Evolutionary conservation across 1,140 invertebrate genomes (phyloP), one percentile per base, ranked within the genome.

Genomic region (Pissodes strobi): DNA sequence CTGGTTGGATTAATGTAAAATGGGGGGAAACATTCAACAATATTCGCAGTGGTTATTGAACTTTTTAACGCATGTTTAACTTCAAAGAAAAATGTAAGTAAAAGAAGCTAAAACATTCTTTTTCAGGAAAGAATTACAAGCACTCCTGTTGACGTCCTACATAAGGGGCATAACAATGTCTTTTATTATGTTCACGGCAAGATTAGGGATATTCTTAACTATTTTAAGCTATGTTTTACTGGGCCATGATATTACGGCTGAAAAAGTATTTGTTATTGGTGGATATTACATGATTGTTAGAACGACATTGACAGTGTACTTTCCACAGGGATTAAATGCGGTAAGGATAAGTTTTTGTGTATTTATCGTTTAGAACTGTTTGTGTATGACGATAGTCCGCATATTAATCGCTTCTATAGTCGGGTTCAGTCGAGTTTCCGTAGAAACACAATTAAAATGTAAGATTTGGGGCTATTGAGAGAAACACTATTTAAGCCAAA

Each of bases 171-270:
- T 91, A 0, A 85, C 90, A 41, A 82, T 90, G 72, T 90, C 87
- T 0, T 88, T 90, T 62, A 87, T 89, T 45, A 85, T 88, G 76
- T 90, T 89, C 69, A 83, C 87, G 15, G 84, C 90, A 0, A 86
- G 91, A 68, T 80, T 91, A 9, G 87, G 90, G 13, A 83, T 93
- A 39, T 93, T 93, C 73, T 79, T 91, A 52, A 90, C 88, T 1
- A 82, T 94, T 62, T 71, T 92, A 12, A 82, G 87, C 1, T 92
- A 86, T 68, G 87, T 93, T 34, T 77, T 89, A 2, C 79, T 87
- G 15, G 86, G 87, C 12, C 78, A 87, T 59, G 77, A 81, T n/a
- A 85, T 91, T 27, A 85, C 82, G 21, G 86, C 89, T 6, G 87
- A 92, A 74, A 87, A 89, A 78, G 89, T 93, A 15, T 89, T 88